Percentiles rank a stretch among this genome's conserved stretches.
Evolutionary conservation across 2,888 invertebrate genomes (phyloP).

Genomic region (Nebria salina): DNA sequence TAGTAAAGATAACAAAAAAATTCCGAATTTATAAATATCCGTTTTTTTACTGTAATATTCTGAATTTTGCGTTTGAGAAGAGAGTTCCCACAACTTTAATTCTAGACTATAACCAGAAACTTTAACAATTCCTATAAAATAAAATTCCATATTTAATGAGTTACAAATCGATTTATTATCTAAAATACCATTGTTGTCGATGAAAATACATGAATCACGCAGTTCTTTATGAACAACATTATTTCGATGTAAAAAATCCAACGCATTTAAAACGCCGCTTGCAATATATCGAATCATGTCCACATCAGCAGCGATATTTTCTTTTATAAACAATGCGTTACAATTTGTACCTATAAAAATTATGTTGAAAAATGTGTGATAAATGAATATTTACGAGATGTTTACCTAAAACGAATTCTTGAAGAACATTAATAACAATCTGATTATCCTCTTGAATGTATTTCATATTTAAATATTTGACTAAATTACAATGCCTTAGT

Average conservation of each 20-base stretch:
- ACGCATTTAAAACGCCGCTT: conserved; percentile 76
- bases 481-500: conserved; percentile 76
- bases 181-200: conserved; percentile 71
- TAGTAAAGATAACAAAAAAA: conserved; percentile 73
- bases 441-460: conserved; percentile 70
- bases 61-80: conserved; percentile 61
- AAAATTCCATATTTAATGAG: conserved; percentile 28
- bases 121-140: conserved; percentile 64
- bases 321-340: conserved; percentile 64
- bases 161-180: conserved; percentile 20
- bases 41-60: conserved; percentile 71
- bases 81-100: conserved; percentile 69
- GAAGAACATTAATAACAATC: conserved; percentile 73
- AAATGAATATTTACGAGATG: conserved; percentile 6
- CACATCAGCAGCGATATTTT: conserved; percentile 65
- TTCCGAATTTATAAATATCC: conserved; percentile 78
- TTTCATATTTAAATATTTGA: conserved; percentile 80
- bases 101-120: conserved; percentile 78
- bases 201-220: conserved; percentile 76
- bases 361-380: neutral
- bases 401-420: conserved; percentile 72
- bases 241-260: conserved; percentile 82
- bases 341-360: conserved; percentile 56
- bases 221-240: conserved; percentile 86
- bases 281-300: conserved; percentile 74